phyloP scores from a whole-genome alignment of 2,888 invertebrate genomes.

The Protula sp. region DNA sequence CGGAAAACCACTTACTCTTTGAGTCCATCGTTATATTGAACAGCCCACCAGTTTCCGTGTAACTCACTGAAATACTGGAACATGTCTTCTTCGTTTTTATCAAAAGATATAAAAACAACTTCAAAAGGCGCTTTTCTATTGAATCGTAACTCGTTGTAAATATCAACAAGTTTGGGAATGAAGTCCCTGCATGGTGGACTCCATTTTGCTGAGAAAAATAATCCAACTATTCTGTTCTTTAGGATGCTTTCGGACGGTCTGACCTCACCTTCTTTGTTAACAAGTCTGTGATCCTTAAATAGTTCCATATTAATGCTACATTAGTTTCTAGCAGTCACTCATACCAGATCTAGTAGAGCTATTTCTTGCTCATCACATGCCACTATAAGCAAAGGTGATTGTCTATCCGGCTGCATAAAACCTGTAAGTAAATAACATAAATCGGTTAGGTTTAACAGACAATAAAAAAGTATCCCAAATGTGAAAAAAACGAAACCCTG shows the following conservation, averaged over 20 bases:
- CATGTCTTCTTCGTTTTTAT: neutral
- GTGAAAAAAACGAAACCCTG: too few relatives aligned
- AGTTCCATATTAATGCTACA: too few relatives aligned
- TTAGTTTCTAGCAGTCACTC: too few relatives aligned
- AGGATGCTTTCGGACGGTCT: neutral
- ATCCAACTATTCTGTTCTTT: neutral
- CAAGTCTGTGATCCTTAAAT: neutral
- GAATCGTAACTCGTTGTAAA: neutral
- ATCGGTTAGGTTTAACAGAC: too few relatives aligned
- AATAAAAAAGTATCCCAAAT: too few relatives aligned
- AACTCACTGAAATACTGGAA: neutral
- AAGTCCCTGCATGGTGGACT: neutral
- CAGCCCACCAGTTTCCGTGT: neutral
- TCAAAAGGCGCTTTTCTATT: neutral
- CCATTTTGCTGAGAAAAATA: neutral
- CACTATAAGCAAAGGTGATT: too few relatives aligned
- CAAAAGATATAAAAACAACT: neutral
- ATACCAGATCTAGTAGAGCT: too few relatives aligned
- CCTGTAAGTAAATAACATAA: too few relatives aligned
- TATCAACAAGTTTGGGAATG: neutral
- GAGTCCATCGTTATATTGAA: neutral
- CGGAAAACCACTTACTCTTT: neutral
- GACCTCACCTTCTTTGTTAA: neutral
- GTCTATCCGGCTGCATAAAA: too few relatives aligned
- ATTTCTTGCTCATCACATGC: too few relatives aligned